Evolutionary conservation across 2,797 vertebrate genomes (phyloP).

Genomic region (Rhinella marina): DNA sequence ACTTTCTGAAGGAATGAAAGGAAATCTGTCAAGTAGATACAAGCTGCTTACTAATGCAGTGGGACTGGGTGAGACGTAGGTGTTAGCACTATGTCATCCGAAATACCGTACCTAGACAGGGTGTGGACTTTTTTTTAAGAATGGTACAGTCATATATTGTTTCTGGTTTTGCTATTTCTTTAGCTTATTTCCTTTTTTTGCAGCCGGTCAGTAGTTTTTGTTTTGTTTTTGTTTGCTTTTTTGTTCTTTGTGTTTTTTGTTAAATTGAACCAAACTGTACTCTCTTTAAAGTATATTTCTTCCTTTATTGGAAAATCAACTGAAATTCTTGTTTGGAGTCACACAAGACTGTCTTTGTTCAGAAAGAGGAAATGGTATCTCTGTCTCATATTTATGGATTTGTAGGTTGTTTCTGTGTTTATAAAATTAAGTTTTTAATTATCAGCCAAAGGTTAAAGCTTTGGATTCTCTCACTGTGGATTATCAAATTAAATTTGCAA

Average conservation of each 20-base stretch:
- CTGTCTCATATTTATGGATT: neutral
- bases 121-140: neutral
- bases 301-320: neutral
- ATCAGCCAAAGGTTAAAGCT: constrained; percentile 68
- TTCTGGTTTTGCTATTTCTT: neutral
- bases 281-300: neutral
- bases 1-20: neutral
- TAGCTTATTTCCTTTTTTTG: neutral
- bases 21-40: neutral
- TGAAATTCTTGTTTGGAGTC: neutral
- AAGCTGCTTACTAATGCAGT: neutral
- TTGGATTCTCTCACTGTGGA: constrained; percentile 65
- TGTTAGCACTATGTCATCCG: neutral
- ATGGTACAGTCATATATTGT: neutral
- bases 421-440: constrained; percentile 59
- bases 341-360: neutral
- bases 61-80: neutral
- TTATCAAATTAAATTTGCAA: constrained; percentile 69
- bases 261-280: neutral
- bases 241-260: neutral
- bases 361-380: neutral
- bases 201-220: too few relatives aligned
- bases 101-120: neutral
- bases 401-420: neutral
- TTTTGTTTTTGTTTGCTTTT: too few relatives aligned